A percentile compares a stretch with the other conserved stretches of the same genome.
phyloP scores from a whole-genome alignment of 2,113 vertebrate genomes.

The Aphelocoma coerulescens region DNA sequence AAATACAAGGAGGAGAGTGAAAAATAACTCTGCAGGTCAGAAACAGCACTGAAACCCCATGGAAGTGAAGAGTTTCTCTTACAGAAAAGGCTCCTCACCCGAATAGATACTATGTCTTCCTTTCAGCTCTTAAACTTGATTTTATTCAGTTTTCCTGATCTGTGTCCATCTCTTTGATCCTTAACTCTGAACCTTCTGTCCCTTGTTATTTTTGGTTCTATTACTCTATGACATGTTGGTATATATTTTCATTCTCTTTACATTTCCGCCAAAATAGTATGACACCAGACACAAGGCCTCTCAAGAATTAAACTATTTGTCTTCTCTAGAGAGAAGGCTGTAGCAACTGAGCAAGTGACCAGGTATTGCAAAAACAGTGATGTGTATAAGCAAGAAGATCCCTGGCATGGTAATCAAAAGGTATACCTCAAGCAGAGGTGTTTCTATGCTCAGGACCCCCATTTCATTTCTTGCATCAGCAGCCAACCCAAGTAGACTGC shows the following conservation, averaged over 20 bases:
- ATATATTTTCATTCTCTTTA: not conserved
- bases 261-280: not conserved
- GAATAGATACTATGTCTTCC: not conserved
- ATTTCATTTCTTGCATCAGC: not conserved
- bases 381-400: not conserved
- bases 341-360: not conserved
- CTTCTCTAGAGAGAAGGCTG: not conserved
- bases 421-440: not conserved
- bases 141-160: not conserved
- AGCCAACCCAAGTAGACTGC: not conserved
- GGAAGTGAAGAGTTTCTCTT: not conserved
- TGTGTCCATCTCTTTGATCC: not conserved
- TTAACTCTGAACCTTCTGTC: not conserved
- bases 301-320: not conserved
- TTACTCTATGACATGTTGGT: not conserved
- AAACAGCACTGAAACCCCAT: not conserved
- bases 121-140: not conserved
- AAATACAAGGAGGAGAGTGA: not conserved
- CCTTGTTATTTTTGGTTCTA: not conserved
- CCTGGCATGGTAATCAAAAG: not conserved
- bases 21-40: not conserved
- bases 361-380: not conserved
- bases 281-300: not conserved
- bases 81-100: not conserved
- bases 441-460: not conserved